Evolutionary conservation across 2,797 vertebrate species (phyloP), one percentile per base, ranked within the genome.

Genomic region (Poeciliopsis presidionis): DNA sequence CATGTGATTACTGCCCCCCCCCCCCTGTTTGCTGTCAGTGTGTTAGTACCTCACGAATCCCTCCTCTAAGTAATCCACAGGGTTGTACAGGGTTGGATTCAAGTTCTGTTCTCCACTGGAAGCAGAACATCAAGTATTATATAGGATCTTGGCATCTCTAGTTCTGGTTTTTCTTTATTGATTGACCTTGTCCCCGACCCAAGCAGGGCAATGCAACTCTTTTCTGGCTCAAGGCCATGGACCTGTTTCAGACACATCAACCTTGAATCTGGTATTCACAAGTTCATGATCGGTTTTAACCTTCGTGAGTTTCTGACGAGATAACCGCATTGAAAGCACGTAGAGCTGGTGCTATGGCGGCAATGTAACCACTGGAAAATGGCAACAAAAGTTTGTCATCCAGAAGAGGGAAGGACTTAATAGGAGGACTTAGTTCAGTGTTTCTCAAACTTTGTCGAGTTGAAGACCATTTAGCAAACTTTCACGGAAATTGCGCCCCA

Each of bases 1-100:
- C 77, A 81, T 78, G 79, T 89, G 85, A 88, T 90, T 90, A 87
- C 49, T 55, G 79, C 79, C 36, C 72, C 82, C 61, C 30, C 30
- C 30, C 2, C 2, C 55, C 74, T 81, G 72, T 63, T 75, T 55
- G 59, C 77, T 70, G 72, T 53, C 70, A 41, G 41, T 67, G 20
- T 65, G 53, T 61, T 72, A 55, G 18, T n/a, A 65, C 47, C 55
- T 81, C 78, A 76, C 13, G 2, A 57, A 61, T 82, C 81, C 72
- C 76, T 71, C 72, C 63, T 79, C 55, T 5, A 12, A 43, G 13
- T 45, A 8, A 20, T 30, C 33, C 61, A 72, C 14, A 20, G 30
- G 30, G 30, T 63, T 49, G 49, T 28, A 14, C 43, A 1, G 3
- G 18, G 30, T 65, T 11, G 30, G 61, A 39, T 22, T 65, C 33